These are phyloP conservation scores for Isoperla grammatica DNA, from an alignment of 2,888 invertebrate genomes.

Conservation along the genomic window DNA sequence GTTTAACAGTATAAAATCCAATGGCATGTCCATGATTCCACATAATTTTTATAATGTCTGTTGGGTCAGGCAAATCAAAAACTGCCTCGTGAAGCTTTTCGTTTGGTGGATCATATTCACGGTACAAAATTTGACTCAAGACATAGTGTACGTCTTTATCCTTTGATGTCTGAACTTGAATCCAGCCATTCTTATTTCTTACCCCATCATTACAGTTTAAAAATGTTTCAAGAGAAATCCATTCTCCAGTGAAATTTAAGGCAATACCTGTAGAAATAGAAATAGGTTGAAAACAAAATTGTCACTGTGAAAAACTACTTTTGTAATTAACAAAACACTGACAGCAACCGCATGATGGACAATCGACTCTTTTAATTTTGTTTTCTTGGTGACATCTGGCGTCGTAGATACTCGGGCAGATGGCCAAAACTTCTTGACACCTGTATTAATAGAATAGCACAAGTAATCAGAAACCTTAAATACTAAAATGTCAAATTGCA, in stretches of 20 bases:
- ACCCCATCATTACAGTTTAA: background rate
- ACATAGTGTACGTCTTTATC: constrained; percentile 19
- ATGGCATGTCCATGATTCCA: constrained; percentile 25
- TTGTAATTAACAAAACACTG: background rate
- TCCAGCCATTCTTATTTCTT: constrained; percentile 17
- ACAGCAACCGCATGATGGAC: constrained; percentile 3
- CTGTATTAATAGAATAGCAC: background rate
- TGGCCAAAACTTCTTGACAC: background rate
- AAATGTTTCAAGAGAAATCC: constrained; percentile 12
- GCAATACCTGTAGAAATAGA: constrained; percentile 19
- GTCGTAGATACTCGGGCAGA: background rate
- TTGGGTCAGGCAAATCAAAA: constrained; percentile 26
- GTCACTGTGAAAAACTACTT: background rate
- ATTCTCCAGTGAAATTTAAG: constrained; percentile 1
- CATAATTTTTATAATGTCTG: constrained; percentile 21
- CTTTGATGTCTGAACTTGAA: constrained; percentile 5
- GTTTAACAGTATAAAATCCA: constrained; percentile 41
- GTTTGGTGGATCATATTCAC: constrained; percentile 15
- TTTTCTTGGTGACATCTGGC: background rate
- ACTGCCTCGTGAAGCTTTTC: constrained; percentile 11
- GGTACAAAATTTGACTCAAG: constrained; percentile 24
- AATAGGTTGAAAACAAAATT: background rate
- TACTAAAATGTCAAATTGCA: too few species aligned
- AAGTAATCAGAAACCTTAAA: too few species aligned
- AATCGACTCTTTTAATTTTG: background rate